These are phyloP conservation scores for Brevipalpus yothersi DNA, from an alignment of 1,140 invertebrate species.

Conservation along the genomic window DNA sequence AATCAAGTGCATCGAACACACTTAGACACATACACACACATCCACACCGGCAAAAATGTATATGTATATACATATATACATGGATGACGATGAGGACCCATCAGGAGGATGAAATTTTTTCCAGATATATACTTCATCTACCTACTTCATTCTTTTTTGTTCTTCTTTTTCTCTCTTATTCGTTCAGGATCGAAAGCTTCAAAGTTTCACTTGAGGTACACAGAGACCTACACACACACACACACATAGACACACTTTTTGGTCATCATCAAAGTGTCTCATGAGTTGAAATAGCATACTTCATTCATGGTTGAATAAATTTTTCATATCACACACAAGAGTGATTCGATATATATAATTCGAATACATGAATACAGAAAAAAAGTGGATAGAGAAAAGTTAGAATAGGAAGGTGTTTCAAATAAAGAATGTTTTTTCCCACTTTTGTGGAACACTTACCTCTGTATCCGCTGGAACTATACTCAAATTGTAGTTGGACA, in stretches of 20 bases:
- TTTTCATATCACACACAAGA: not conserved
- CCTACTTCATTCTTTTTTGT: not conserved
- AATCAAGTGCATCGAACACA: too few relatives aligned
- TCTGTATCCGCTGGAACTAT: constrained; percentile 87
- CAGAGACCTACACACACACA: too few relatives aligned
- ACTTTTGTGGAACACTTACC: constrained; percentile 28
- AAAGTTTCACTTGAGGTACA: too few relatives aligned
- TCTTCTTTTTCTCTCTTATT: not conserved
- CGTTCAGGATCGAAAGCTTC: not conserved
- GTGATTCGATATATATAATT: too few relatives aligned
- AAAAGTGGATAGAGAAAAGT: not conserved
- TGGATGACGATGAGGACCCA: not conserved
- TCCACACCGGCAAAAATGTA: too few relatives aligned
- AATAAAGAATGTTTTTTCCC: not conserved
- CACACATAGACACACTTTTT: too few relatives aligned
- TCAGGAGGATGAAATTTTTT: not conserved
- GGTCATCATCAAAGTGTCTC: too few relatives aligned
- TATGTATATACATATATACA: too few relatives aligned
- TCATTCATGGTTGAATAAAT: not conserved
- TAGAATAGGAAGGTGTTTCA: not conserved
- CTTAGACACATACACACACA: too few relatives aligned
- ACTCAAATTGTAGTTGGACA: constrained; percentile 61
- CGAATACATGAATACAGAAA: not conserved
- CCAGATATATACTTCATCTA: not conserved
- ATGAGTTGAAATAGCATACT: too few relatives aligned